Evolutionary conservation across 2,113 vertebrate species (phyloP).

Genomic region (Syngnathoides biaculeatus): DNA sequence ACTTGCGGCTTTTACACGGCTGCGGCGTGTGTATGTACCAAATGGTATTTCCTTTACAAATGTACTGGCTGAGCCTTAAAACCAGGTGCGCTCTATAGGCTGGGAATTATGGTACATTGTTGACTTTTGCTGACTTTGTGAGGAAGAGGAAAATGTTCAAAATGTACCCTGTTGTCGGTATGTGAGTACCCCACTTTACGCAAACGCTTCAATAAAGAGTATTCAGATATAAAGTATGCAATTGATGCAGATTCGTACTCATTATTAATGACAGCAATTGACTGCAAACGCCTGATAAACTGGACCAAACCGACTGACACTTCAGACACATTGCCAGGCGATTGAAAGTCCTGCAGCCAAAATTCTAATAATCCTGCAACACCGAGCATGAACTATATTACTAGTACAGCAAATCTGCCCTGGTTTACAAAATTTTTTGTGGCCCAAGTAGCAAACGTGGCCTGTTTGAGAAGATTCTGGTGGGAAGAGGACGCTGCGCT

Average conservation of each 20-base stretch:
- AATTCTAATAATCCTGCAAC: neutral
- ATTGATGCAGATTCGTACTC: neutral
- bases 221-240: too few species aligned
- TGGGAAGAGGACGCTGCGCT: neutral
- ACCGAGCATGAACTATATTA: neutral
- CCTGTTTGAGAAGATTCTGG: slow-evolving; percentile 3
- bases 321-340: neutral
- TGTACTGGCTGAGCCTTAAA: too few species aligned
- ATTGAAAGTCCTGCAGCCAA: neutral
- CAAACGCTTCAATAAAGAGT: too few species aligned
- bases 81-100: too few species aligned
- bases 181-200: too few species aligned
- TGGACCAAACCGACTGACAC: neutral
- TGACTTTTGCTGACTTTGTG: too few species aligned
- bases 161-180: neutral
- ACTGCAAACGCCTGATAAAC: neutral
- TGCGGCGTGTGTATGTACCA: too few species aligned
- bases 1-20: too few species aligned
- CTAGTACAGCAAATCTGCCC: neutral
- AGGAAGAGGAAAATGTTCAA: neutral
- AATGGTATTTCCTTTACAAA: too few species aligned
- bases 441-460: neutral
- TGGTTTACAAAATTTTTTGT: neutral
- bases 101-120: too few species aligned
- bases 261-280: neutral